phyloP scores from a whole-genome alignment of 2,113 vertebrate genomes.

The Anser brachyrhynchus region DNA sequence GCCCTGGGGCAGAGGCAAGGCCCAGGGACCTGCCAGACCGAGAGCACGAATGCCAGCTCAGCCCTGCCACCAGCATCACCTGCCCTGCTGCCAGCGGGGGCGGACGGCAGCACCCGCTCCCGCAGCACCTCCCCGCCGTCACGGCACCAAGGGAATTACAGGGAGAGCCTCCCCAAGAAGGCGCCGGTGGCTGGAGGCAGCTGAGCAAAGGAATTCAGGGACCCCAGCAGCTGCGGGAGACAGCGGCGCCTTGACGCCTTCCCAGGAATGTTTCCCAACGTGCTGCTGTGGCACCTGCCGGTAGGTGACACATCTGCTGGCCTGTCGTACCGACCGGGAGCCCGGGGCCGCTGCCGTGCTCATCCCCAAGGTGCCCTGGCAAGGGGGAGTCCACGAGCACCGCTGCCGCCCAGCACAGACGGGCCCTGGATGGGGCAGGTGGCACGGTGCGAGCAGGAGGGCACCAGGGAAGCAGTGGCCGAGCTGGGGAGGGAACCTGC shows the following conservation, averaged over 20 bases:
- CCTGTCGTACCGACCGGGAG: fast-evolving
- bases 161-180: background rate
- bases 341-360: background rate
- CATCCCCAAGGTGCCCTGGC: background rate
- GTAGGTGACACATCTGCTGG: background rate
- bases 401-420: background rate
- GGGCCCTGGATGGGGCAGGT: background rate
- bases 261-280: conserved; percentile 45
- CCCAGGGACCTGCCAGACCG: background rate
- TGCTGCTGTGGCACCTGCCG: background rate
- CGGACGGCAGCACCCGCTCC: background rate
- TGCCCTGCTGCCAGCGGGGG: background rate
- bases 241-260: background rate
- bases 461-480: background rate
- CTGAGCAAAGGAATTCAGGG: conserved; percentile 37
- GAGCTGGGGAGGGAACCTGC: fast-evolving
- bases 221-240: conserved; percentile 27
- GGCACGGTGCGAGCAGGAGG: background rate
- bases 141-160: background rate
- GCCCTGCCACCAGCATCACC: background rate
- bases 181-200: background rate
- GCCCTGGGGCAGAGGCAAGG: background rate
- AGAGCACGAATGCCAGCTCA: background rate
- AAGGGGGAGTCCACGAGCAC: fast-evolving
- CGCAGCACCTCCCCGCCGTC: background rate